Evolutionary conservation across 2,888 invertebrate species (phyloP).

Genomic region (Cistogaster globosa): DNA sequence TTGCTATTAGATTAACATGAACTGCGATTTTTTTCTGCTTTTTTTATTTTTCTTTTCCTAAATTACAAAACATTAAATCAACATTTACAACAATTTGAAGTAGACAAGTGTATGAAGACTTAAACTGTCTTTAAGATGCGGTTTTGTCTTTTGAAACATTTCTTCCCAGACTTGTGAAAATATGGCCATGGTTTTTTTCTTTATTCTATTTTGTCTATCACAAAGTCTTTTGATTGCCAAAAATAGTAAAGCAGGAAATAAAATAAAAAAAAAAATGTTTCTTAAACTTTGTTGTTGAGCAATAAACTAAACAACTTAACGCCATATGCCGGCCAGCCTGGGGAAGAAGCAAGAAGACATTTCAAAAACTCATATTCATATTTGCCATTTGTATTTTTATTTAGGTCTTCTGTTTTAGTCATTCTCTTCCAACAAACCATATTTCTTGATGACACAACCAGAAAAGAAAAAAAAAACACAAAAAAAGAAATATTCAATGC

Average conservation of each 20-base stretch:
- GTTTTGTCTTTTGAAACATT: conserved; percentile 7
- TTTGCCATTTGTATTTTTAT: conserved; percentile 21
- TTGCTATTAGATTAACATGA: conserved; percentile 42
- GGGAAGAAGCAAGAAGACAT: neutral
- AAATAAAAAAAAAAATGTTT: conserved; percentile 8
- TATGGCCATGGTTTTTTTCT: conserved; percentile 31
- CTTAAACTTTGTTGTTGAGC: conserved; percentile 52
- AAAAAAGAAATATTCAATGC: neutral
- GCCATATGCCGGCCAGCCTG: neutral
- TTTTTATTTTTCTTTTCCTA: neutral
- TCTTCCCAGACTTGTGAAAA: conserved; percentile 2
- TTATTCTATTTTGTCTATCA: neutral
- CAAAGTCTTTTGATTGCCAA: conserved; percentile 38
- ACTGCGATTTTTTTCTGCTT: neutral
- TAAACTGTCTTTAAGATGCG: neutral
- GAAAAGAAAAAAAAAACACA: neutral
- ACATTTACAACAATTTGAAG: neutral
- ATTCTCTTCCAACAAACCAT: conserved; percentile 9
- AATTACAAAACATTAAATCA: conserved; percentile 8
- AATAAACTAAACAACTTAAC: neutral
- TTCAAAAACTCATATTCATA: conserved; percentile 53
- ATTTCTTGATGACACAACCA: conserved; percentile 3
- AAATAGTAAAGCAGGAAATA: conserved; percentile 67
- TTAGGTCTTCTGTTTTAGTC: conserved; percentile 23
- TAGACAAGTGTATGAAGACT: neutral